Evolutionary conservation across 2,113 vertebrate species (phyloP).

Genomic region (Sula dactylatra): DNA sequence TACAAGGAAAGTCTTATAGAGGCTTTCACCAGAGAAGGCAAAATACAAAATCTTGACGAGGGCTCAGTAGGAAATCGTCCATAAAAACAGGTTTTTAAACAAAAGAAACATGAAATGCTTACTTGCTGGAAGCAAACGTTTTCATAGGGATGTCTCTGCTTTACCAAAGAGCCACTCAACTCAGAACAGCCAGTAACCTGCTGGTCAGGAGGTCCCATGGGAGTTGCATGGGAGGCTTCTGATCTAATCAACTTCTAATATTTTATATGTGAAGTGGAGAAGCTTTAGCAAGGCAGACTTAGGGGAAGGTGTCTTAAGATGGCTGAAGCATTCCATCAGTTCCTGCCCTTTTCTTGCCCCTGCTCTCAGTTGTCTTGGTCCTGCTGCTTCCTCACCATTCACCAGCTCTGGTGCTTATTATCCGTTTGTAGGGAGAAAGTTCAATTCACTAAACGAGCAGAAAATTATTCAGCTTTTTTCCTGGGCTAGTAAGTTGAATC

Average conservation of each 20-base stretch:
- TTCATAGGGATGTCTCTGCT: not conserved
- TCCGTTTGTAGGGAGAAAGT: not conserved
- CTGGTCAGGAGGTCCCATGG: not conserved
- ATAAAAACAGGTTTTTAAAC: not conserved
- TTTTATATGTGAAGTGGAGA: not conserved
- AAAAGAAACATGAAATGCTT: not conserved
- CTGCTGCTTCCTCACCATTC: not conserved
- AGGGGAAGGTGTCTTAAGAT: not conserved
- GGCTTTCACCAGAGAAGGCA: not conserved
- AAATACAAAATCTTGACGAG: not conserved
- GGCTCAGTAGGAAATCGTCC: not conserved
- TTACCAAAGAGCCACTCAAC: not conserved
- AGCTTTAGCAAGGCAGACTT: not conserved
- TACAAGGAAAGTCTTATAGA: not conserved
- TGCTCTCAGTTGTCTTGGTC: not conserved
- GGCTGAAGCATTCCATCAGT: not conserved
- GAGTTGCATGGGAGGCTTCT: not conserved
- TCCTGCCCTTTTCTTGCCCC: not conserved
- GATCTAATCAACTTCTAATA: not conserved
- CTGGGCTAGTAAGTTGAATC: not conserved
- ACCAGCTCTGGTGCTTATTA: not conserved
- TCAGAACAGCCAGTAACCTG: not conserved
- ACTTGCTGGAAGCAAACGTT: not conserved
- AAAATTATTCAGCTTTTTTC: not conserved
- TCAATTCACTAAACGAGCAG: not conserved